Conservation (phyloP, 1,140 invertebrate species). For the Hyles vespertilio region DNA sequence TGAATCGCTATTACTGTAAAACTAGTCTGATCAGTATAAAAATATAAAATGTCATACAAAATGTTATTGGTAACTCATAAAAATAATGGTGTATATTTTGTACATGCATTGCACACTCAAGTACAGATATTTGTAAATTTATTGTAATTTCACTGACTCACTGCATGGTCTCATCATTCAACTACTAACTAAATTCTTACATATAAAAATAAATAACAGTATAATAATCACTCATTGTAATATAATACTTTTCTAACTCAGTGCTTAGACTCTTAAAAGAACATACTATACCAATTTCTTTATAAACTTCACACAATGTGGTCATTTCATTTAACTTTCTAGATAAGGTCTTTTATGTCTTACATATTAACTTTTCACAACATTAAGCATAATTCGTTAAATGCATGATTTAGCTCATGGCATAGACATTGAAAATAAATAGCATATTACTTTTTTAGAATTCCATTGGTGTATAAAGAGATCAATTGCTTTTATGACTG, state of each 20-base stretch:
- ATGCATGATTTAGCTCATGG: no score
- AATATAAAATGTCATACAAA: constrained; percentile 18
- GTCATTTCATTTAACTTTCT: no score
- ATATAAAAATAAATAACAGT: constrained; percentile 59
- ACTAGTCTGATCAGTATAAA: constrained; percentile 11
- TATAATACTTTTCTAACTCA: constrained; percentile 44
- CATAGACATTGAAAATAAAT: no score
- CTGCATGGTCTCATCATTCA: constrained; percentile 9
- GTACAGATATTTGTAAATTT: constrained; percentile 9
- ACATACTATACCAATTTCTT: constrained; percentile 13
- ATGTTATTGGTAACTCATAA: constrained; percentile 33
- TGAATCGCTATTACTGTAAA: neutral
- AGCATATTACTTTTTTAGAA: no score
- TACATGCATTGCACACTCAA: constrained; percentile 12
- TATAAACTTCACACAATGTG: constrained; percentile 10
- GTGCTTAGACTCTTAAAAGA: constrained; percentile 12
- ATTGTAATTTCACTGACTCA: neutral
- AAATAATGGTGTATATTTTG: constrained; percentile 2
- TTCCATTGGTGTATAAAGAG: no score
- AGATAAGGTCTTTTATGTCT: no score
- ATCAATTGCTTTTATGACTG: no score
- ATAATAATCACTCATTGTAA: constrained; percentile 52
- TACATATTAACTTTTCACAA: no score
- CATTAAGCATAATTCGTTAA: no score
- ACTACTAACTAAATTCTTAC: constrained; percentile 20